These are phyloP conservation scores for Nerophis lumbriciformis DNA, from an alignment of 2,113 vertebrate species.

Conservation along the genomic window DNA sequence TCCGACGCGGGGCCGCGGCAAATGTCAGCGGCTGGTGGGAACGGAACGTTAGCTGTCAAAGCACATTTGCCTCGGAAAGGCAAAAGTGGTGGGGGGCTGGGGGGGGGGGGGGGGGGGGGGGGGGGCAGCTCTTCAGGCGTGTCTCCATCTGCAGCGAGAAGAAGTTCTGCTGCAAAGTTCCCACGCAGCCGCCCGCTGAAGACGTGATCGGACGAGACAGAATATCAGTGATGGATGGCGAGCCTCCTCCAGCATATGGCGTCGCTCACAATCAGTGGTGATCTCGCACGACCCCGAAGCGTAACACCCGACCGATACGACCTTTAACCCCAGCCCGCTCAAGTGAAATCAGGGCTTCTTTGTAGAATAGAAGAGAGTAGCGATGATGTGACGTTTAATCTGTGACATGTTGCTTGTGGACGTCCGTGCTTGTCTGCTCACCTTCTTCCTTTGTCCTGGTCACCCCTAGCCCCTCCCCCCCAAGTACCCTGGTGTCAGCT, in stretches of 20 bases:
- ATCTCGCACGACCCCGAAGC: no score
- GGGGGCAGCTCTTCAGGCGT: not conserved
- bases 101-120: not conserved
- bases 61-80: slow-evolving; percentile 50
- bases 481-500: slow-evolving; percentile 35
- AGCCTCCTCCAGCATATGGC: no score
- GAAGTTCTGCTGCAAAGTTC: slow-evolving; percentile 3
- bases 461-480: slow-evolving; percentile 8
- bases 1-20: slow-evolving; percentile 13
- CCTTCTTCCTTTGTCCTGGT: slow-evolving; percentile 54
- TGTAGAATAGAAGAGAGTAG: not conserved
- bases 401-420: slow-evolving; percentile 65
- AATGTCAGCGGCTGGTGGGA: slow-evolving; percentile 60
- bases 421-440: slow-evolving; percentile 62
- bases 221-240: no score
- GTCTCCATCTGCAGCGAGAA: not conserved
- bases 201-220: not conserved
- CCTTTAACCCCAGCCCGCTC: no score
- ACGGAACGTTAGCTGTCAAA: slow-evolving; percentile 47
- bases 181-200: not conserved
- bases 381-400: slow-evolving; percentile 54
- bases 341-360: not conserved
- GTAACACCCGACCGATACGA: no score
- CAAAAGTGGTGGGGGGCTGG: not conserved
- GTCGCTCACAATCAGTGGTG: no score